Base-by-base conservation (phyloP, 1,140 invertebrate genomes). In the Pseudomyrmex flavicornis region DNA sequence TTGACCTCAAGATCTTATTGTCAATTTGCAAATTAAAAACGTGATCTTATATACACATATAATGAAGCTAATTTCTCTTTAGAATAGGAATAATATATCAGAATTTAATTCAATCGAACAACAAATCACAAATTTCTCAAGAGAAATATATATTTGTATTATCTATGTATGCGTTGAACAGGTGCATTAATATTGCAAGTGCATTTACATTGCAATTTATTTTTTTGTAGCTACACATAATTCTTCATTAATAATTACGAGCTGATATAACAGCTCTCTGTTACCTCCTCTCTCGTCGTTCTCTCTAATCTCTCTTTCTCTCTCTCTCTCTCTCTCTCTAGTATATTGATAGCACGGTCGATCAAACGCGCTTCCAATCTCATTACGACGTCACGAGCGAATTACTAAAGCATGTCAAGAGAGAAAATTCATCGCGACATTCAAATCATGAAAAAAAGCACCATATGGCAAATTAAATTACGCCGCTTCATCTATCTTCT, bases 291-390 rank as follows among this genome's bases (percentile, higher is more conserved):
- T 77, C 48, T 77, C 63, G 44, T 52, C 10, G 3, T 48, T 12
- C 56, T 15, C 58, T 26, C 17, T 15, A n/a, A 1, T 46, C 56
- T n/a, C 83, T 87, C 83, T 62, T 85, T 86, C 88, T 85, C 54
- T 85, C 17, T 17, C 54, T 80, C 70, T 86, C 88, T 85, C 54
- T 85, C 17, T 17, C 54, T 80, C 70, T 20, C 12, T 77, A 84
- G 90, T 90, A 90, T 88, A 84, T 86, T 77, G 83, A 84, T 80
- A 58, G 46, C 59, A 58, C 10, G n/a, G 52, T 59, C 82, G 85
- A 82, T 85, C 82, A 83, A 85, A 85, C 85, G 69, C 44, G 44
- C 46, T 59, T 70, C 20, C 76, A 80, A 80, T 79, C 65, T 79
- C 65, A 70, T 79, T 69, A 79, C 54, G 44, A 56, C 15, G 56